Percentiles rank a stretch among this genome's conserved stretches.
Evolutionary conservation across 2,113 vertebrate species (phyloP).

Genomic region (Monarcha castaneiventris): DNA sequence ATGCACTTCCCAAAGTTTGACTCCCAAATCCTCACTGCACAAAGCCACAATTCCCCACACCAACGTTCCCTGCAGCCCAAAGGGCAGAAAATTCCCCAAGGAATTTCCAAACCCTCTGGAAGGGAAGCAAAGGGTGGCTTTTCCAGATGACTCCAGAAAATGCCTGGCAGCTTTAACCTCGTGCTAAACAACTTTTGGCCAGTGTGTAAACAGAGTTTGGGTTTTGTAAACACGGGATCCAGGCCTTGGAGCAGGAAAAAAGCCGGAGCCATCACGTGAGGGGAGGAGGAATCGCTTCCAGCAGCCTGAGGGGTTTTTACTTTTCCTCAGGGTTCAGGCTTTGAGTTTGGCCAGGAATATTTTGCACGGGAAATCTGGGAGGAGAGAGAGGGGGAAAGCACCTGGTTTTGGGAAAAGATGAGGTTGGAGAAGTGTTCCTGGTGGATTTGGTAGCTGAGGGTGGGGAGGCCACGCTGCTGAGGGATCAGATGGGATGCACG

Average conservation of each 20-base stretch:
- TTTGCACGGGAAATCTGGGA: background rate
- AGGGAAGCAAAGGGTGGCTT: background rate
- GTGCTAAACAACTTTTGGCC: slow-evolving; percentile 34
- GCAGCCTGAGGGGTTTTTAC: background rate
- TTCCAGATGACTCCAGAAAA: background rate
- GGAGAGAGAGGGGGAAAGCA: background rate
- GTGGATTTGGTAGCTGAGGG: accelerated
- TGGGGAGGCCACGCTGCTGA: background rate
- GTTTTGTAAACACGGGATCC: slow-evolving; percentile 31
- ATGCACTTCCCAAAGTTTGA: accelerated
- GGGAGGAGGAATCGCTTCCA: slow-evolving; percentile 11
- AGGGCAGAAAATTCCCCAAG: background rate
- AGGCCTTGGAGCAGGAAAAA: background rate
- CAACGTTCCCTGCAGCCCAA: background rate
- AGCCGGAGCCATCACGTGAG: background rate
- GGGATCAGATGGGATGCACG: background rate
- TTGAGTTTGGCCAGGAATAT: background rate
- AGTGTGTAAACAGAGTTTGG: slow-evolving; percentile 12
- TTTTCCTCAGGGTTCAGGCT: background rate
- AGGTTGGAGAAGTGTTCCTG: background rate
- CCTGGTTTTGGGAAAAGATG: background rate
- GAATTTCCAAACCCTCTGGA: background rate
- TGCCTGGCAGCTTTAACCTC: background rate
- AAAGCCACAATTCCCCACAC: background rate
- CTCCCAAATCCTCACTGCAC: background rate